These are phyloP conservation scores for Lytechinus pictus DNA, from an alignment of 35 echinoderm and acorn worm species.

Conservation along the genomic window DNA sequence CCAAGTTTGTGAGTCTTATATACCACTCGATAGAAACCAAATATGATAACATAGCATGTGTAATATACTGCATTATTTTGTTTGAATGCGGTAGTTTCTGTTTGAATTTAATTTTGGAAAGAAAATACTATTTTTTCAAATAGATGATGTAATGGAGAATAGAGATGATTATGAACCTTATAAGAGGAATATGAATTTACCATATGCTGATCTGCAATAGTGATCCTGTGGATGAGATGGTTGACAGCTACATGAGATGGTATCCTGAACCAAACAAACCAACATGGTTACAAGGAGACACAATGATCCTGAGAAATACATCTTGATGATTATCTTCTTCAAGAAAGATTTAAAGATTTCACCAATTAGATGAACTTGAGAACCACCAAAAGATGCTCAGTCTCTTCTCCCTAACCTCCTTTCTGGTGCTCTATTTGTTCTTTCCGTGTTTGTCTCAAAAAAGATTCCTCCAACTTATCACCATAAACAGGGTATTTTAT, in stretches of 20 bases:
- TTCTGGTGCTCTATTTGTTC: not conserved
- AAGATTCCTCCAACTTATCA: not conserved
- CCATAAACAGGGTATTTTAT: not conserved
- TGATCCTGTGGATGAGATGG: slow-evolving; percentile 55
- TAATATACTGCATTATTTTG: no score
- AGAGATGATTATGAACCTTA: not conserved
- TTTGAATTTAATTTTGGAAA: no score
- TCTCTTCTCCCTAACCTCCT: not conserved
- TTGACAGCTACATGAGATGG: slow-evolving; percentile 49
- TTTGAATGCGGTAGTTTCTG: no score
- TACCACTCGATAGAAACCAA: no score
- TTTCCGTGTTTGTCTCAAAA: not conserved
- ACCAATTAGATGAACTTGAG: not conserved
- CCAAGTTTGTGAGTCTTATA: no score
- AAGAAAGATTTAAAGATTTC: not conserved
- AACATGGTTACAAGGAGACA: not conserved
- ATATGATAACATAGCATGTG: no score
- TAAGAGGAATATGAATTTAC: slow-evolving; percentile 22
- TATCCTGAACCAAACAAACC: slow-evolving; percentile 13
- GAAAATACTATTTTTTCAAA: no score
- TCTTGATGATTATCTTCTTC: not conserved
- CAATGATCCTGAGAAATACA: not conserved
- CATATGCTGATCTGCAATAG: slow-evolving; percentile 64
- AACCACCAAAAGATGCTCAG: not conserved
- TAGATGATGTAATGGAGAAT: not conserved